Evolutionary conservation across 1,140 invertebrate species (phyloP), one percentile per base, ranked within the genome.

Genomic region (Belonocnema kinseyi): DNA sequence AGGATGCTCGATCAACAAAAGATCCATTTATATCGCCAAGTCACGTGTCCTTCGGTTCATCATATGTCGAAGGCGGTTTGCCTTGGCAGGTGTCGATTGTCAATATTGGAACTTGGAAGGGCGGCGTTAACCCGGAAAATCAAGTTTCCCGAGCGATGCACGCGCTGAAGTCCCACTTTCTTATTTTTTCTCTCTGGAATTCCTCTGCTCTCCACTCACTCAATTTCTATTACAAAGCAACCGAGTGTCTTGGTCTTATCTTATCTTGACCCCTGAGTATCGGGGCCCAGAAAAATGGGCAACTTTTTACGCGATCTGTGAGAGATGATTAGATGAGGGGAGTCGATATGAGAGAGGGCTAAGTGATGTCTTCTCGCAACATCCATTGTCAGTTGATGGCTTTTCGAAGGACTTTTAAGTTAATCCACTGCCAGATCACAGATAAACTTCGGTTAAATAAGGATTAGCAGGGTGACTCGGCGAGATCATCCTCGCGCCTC

Each of bases 191-290:
- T 12, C 17, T 7, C 58, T 1, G 61, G 26, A 12, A 66, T 66
- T 46, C 61, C 61, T 66, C 19, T 58, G 12, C 53, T 10, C 54
- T 66, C 19, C 33, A 66, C 33, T 40, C 61, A 66, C 61, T 40
- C 61, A 66, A 66, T 66, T 66, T 66, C 61, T 33, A 66, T 66
- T 66, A 66, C 61, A 46, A 66, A 66, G 61, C 61, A n/a, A 66
- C 26, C 14, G 16, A 14, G 61, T 66, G n/a, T 40, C 12, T 56
- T 21, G 3, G 12, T 46, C 21, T 66, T 16, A 26, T 33, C 40
- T 66, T 66, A 66, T 66, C 26, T 66, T 21, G 17, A 56, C 17
- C 10, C 6, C 14, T 0, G 53, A 56, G 10, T 10, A 1, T 10
- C 56, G 3, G 14, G 56, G 19, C 17, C 17, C 56, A 26, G 58